Conservation (phyloP, 2,888 invertebrate genomes). For the Temnothorax rugatulus region DNA sequence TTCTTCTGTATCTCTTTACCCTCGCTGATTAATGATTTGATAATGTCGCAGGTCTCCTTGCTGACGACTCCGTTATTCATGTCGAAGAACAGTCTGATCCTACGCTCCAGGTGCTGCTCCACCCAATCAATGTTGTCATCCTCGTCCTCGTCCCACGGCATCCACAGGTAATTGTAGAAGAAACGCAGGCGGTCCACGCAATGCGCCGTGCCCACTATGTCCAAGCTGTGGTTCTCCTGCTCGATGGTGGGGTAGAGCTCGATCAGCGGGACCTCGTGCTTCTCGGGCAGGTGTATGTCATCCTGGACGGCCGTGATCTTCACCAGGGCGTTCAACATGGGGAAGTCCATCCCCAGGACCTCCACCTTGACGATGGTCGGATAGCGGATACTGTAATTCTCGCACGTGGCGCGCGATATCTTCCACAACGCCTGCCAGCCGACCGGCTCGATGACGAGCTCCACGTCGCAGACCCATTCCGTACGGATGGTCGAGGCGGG, state of each 20-base stretch:
- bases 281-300: conserved; percentile 88
- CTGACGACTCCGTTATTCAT: conserved; percentile 87
- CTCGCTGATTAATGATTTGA: conserved; percentile 87
- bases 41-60: conserved; percentile 87
- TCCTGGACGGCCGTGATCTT: conserved; percentile 90
- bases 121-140: conserved; percentile 89
- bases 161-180: conserved; percentile 90
- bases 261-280: conserved; percentile 88
- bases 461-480: conserved; percentile 88
- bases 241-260: conserved; percentile 90
- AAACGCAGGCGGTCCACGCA: conserved; percentile 90
- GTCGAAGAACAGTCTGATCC: conserved; percentile 88
- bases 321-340: conserved; percentile 88
- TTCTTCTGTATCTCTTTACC: conserved; percentile 87
- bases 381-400: conserved; percentile 89
- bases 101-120: conserved; percentile 87
- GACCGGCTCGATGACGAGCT: conserved; percentile 89
- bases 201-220: conserved; percentile 89
- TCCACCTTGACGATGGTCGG: conserved; percentile 89
- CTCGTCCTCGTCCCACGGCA: conserved; percentile 91
- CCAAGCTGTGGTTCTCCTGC: conserved; percentile 88
- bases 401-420: conserved; percentile 89
- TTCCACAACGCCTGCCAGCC: conserved; percentile 92
- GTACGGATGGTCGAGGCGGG: conserved; percentile 87
- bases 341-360: conserved; percentile 88